Percentiles rank a stretch among this genome's conserved stretches.
Evolutionary conservation across 2,888 invertebrate genomes (phyloP).

Genomic region (Mycogona germanica): DNA sequence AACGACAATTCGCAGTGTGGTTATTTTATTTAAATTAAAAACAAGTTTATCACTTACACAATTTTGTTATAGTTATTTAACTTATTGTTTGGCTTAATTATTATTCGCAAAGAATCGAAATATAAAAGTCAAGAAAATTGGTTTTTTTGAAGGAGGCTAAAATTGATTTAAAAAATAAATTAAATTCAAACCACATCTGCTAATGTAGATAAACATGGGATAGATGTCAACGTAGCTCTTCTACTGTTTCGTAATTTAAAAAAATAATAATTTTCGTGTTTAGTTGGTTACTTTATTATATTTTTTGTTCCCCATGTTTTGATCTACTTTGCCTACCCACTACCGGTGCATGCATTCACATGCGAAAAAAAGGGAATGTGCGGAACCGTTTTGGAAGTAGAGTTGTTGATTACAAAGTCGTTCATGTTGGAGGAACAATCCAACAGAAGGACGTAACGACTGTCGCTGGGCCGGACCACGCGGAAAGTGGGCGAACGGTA

Average conservation of each 20-base stretch:
- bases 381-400: conserved; percentile 14
- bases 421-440: conserved; percentile 17
- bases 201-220: no score
- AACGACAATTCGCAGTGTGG: neutral
- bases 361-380: conserved; percentile 14
- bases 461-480: conserved; percentile 6
- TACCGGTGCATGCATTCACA: conserved; percentile 13
- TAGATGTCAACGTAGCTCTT: neutral
- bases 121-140: neutral
- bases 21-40: neutral
- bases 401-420: conserved; percentile 18
- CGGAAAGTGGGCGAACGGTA: conserved; percentile 8
- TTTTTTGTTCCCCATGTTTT: neutral
- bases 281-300: neutral
- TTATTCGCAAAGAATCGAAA: no score
- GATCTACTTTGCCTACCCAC: neutral
- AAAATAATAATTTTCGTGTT: neutral
- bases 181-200: no score
- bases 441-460: conserved; percentile 18
- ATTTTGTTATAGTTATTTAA: neutral
- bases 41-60: neutral
- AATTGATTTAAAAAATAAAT: neutral
- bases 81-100: no score
- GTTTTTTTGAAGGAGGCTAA: neutral
- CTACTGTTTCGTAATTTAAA: neutral